Evolutionary conservation across 2,113 vertebrate species (phyloP), one percentile per base, ranked within the genome.

Genomic region (Sander lucioperca): DNA sequence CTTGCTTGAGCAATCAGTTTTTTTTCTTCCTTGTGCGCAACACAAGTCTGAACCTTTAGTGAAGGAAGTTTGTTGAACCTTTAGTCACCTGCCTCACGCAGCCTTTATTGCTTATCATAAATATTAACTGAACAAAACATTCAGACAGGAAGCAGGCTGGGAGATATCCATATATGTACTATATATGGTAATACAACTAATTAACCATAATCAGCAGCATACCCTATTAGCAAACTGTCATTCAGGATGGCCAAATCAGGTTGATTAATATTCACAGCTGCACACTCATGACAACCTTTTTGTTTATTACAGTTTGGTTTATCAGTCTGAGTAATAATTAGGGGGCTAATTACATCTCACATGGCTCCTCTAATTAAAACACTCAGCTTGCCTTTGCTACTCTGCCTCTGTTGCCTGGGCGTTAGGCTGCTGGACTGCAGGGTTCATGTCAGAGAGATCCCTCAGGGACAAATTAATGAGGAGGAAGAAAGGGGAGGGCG

Each of bases 291-390:
- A 67, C 73, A 84, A 80, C 36, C 57, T 80, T 83, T 80, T 73
- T 85, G 74, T 88, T 87, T 80, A 2, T 88, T 82, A 69, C 53
- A 59, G 63, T 80, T 77, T 67, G 61, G 12, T 83, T 89, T 89
- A 0, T 50, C 69, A 0, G 57, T 81, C 74, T 25, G 43, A 59
- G 74, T 78, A 85, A 85, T 92, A 90, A 91, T 91, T 82, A 84
- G 27, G 51, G 47, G 61, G 59, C 27, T 94, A 84, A 93, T 92
- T 88, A 81, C 67, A 88, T 90, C 85, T 91, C 73, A 43, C 79
- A 64, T 74, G 71, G 80, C 77, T 88, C 72, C 58, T 80, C 86
- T 92, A 93, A 93, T 94, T 88, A 94, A 91, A 91, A 80, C 23
- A 0, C 68, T 76, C 87, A 81, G 84, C 77, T 78, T 70, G 80